These are phyloP conservation scores for Acanthochromis polyacanthus DNA, from an alignment of 2,113 vertebrate genomes.

Conservation along the genomic window DNA sequence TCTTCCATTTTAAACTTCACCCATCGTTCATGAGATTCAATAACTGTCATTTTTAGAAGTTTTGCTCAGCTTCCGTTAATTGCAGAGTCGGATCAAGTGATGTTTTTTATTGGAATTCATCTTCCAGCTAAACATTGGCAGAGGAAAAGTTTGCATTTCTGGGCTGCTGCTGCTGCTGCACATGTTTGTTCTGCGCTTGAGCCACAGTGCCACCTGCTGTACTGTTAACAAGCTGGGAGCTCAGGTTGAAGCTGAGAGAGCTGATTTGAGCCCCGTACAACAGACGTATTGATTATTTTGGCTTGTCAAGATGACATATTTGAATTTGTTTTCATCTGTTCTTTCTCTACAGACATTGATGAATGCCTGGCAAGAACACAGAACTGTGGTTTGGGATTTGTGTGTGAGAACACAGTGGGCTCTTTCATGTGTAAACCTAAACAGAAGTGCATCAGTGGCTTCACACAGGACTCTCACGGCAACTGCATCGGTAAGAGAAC, in stretches of 20 bases:
- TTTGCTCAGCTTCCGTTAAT: conserved; percentile 58
- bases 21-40: conserved; percentile 49
- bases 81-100: conserved; percentile 37
- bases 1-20: not conserved
- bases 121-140: conserved; percentile 23
- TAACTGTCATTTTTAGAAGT: conserved; percentile 61
- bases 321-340: not conserved
- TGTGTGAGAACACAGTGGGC: conserved; percentile 91
- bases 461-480: conserved; percentile 90
- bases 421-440: conserved; percentile 90
- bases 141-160: conserved; percentile 12
- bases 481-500: conserved; percentile 91
- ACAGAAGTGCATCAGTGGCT: conserved; percentile 91
- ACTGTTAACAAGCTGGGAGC: not conserved
- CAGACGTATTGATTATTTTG: too few relatives aligned
- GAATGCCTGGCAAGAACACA: conserved; percentile 87
- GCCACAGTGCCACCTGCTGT: conserved; percentile 83
- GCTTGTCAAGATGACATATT: not conserved
- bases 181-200: conserved; percentile 51
- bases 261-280: too few relatives aligned
- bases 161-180: not conserved
- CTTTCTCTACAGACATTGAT: conserved; percentile 85
- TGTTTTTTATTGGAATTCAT: conserved; percentile 22
- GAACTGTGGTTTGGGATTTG: conserved; percentile 84
- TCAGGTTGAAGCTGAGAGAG: not conserved